phyloP scores from a whole-genome alignment of 2,797 vertebrate species.

The Ciconia nigra region DNA sequence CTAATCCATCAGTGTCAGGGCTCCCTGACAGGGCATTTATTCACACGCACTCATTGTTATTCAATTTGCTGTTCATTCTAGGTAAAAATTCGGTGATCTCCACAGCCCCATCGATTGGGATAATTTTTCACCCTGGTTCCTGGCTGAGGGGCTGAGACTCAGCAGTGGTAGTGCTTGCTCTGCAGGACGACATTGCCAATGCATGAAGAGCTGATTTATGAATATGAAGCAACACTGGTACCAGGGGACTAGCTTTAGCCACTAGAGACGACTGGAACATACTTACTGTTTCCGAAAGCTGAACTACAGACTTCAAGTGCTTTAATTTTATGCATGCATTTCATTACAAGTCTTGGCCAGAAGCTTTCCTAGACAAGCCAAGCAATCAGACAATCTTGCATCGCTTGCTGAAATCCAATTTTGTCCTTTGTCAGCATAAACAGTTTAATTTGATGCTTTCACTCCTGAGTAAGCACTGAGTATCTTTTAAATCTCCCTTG shows the following conservation, averaged over 20 bases:
- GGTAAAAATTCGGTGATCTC: slow-evolving; percentile 67
- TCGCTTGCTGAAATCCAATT: slow-evolving; percentile 90
- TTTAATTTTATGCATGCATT: slow-evolving; percentile 90
- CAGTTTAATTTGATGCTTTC: slow-evolving; percentile 95
- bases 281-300: slow-evolving; percentile 29
- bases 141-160: slow-evolving; percentile 67
- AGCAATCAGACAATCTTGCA: slow-evolving; percentile 92
- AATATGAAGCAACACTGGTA: slow-evolving; percentile 69
- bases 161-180: slow-evolving; percentile 59
- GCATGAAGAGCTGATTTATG: slow-evolving; percentile 78
- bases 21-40: slow-evolving; percentile 87
- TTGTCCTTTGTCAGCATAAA: slow-evolving; percentile 98
- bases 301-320: slow-evolving; percentile 67
- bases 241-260: slow-evolving; percentile 63
- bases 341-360: slow-evolving; percentile 86
- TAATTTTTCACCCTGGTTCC: slow-evolving; percentile 77
- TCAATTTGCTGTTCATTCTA: slow-evolving; percentile 81
- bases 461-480: slow-evolving; percentile 94
- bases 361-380: slow-evolving; percentile 83
- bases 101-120: slow-evolving; percentile 62
- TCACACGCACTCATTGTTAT: slow-evolving; percentile 88
- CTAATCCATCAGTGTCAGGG: slow-evolving; percentile 89
- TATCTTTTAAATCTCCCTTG: slow-evolving; percentile 78
- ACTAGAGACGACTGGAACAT: slow-evolving; percentile 71
- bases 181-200: slow-evolving; percentile 63